Percentiles rank a stretch among this genome's conserved stretches.
Conservation (phyloP, 1,140 invertebrate genomes). For the Diabrotica virgifera region DNA sequence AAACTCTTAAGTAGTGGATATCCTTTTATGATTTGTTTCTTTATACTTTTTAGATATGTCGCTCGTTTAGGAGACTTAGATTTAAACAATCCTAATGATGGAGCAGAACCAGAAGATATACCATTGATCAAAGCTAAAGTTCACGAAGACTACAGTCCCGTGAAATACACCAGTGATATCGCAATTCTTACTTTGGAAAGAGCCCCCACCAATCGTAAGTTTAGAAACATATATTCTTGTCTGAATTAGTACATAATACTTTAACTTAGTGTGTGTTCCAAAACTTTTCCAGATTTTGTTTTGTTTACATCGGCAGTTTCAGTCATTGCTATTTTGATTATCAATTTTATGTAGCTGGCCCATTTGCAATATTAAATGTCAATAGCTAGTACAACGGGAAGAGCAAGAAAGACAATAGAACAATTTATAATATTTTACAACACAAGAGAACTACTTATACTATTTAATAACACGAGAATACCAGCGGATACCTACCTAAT, state of each 20-base stretch:
- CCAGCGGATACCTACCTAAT: too few relatives aligned
- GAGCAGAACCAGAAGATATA: constrained; percentile 61
- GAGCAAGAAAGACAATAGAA: too few relatives aligned
- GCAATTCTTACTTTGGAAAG: constrained; percentile 64
- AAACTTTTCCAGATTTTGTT: neutral
- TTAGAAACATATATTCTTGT: neutral
- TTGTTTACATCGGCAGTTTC: too few relatives aligned
- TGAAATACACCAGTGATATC: constrained; percentile 70
- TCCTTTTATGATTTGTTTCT: too few relatives aligned
- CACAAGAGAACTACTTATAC: too few relatives aligned
- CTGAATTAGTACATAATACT: neutral
- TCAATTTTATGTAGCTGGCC: too few relatives aligned
- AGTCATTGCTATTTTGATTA: too few relatives aligned
- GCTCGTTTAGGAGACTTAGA: constrained; percentile 73
- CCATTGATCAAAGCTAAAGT: constrained; percentile 56
- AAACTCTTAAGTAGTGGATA: too few relatives aligned
- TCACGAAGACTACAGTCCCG: constrained; percentile 66
- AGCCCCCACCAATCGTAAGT: constrained; percentile 58
- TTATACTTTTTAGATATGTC: constrained; percentile 50
- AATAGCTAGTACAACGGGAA: too few relatives aligned
- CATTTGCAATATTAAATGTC: too few relatives aligned
- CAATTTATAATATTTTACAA: too few relatives aligned
- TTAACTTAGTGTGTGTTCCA: neutral
- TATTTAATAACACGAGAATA: too few relatives aligned
- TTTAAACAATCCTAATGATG: constrained; percentile 59